These are phyloP conservation scores for Trinectes maculatus DNA, from an alignment of 2,113 vertebrate genomes.

Conservation along the genomic window DNA sequence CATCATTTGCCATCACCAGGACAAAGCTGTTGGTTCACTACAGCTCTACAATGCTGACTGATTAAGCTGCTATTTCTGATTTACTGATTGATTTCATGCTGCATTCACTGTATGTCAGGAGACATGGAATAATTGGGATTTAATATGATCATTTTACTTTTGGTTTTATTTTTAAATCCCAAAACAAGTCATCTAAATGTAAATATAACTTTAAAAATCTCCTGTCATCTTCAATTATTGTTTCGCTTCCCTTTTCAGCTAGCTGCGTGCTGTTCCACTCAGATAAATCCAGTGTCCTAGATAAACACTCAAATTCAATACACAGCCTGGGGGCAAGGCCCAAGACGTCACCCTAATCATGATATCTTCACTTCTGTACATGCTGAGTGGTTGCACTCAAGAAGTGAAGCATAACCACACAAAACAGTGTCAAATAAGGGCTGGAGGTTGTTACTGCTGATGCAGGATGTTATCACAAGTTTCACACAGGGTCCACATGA, in stretches of 20 bases:
- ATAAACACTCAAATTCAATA: not conserved
- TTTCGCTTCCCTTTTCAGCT: not conserved
- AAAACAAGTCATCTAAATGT: too few relatives aligned
- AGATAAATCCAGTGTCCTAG: not conserved
- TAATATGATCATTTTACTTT: too few relatives aligned
- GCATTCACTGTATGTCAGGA: too few relatives aligned
- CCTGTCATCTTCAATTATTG: not conserved
- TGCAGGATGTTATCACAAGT: not conserved
- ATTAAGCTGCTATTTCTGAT: slow-evolving; percentile 73
- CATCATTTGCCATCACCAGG: slow-evolving; percentile 49
- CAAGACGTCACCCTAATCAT: not conserved
- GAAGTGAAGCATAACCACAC: slow-evolving; percentile 19
- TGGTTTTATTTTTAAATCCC: not conserved
- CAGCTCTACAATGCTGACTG: slow-evolving; percentile 40
- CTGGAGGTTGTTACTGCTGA: slow-evolving; percentile 38
- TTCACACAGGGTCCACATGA: not conserved
- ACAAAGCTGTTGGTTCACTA: slow-evolving; percentile 44
- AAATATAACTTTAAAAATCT: too few relatives aligned
- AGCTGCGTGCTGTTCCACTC: not conserved
- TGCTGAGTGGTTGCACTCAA: slow-evolving; percentile 31
- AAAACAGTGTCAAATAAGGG: slow-evolving; percentile 48
- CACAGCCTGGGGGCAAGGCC: not conserved
- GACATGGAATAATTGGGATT: too few relatives aligned
- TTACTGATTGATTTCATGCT: too few relatives aligned
- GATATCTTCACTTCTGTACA: not conserved